Percentiles rank a stretch among this genome's conserved stretches.
These are phyloP conservation scores for Tenualosa ilisha DNA, from an alignment of 2,797 vertebrate genomes.

Conservation along the genomic window DNA sequence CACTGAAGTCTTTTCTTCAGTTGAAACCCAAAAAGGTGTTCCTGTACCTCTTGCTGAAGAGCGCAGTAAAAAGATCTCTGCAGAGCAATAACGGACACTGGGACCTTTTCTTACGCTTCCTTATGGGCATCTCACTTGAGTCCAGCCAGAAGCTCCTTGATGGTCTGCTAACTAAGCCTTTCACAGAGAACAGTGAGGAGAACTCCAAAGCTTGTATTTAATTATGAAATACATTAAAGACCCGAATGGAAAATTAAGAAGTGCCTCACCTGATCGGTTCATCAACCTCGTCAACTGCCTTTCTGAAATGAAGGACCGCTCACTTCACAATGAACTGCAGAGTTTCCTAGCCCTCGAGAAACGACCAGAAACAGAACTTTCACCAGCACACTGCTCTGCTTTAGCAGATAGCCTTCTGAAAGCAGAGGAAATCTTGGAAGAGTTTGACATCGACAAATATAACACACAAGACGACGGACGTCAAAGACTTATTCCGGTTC, in stretches of 20 bases:
- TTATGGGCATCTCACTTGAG: not conserved
- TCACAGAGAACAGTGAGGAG: not conserved
- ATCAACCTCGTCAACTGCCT: not conserved
- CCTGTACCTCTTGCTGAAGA: not conserved
- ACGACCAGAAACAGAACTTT: too few species aligned
- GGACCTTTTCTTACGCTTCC: not conserved
- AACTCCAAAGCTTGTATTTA: not conserved
- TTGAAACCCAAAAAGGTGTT: not conserved
- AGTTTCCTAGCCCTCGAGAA: too few species aligned
- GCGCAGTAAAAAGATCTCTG: not conserved
- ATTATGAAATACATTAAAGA: not conserved
- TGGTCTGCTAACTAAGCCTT: not conserved
- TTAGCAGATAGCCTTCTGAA: too few species aligned
- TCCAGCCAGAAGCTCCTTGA: not conserved
- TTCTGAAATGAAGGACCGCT: not conserved
- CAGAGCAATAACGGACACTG: not conserved
- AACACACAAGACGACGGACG: too few species aligned
- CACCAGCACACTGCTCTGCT: too few species aligned
- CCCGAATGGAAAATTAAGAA: not conserved
- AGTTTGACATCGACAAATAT: too few species aligned
- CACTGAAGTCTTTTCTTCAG: not conserved
- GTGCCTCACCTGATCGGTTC: not conserved
- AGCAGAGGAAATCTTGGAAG: too few species aligned
- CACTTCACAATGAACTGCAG: not conserved
- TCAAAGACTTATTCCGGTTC: too few species aligned